Base-by-base conservation (phyloP, 2,888 invertebrate genomes). In the Stomorhina lunata region DNA sequence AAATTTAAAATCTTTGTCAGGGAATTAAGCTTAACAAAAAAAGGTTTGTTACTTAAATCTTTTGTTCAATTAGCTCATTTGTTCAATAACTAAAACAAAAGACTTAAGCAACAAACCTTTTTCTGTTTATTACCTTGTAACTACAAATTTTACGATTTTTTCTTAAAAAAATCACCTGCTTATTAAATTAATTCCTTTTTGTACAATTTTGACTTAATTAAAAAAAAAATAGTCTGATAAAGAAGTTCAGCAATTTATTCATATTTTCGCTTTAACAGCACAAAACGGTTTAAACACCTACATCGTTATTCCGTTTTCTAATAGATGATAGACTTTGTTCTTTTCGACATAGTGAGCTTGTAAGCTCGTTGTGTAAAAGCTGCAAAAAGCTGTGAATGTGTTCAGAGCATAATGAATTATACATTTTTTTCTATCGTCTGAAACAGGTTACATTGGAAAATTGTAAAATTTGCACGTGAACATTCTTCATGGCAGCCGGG, bases 391-490 rank as follows among this genome's bases (percentile, higher is more conserved):
- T n/a, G 27, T 40, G 43, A 27, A 17, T 75, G 63, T 69, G 55
- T 15, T 12, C 22, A 5, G 32, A 68, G 29, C 27, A 53, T 81
- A 76, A 76, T 76, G 76, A 76, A 71, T 81, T 81, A 68, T 72
- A 77, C 45, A 34, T 53, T 63, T 45, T n/a, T n/a, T n/a, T n/a
- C n/a, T n/a, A n/a, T n/a, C n/a, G n/a, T n/a, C 48, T 57, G 43
- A 63, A 81, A 72, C 76, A 77, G 72, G 76, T 77, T 81, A 59
- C 71, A 63, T 45, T 72, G 17, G 37, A 57, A 66, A 80, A 34
- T 66, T 50, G 17, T 59, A 50, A 55, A 68, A 50, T 50, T 72
- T 76, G 59, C 76, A 77, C 71, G 61, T 77, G 61, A 66, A 61
- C 34, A 61, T 66, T 53, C n/a, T n/a, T n/a, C 37, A 55, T 32